Evolutionary conservation across 2,113 vertebrate genomes (phyloP).

Genomic region (mouse (Mus musculus)): GRCm39 chr13:113890501-113891000

Average conservation of each 20-base stretch:
- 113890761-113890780: constrained; percentile 1
- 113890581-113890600: not conserved
- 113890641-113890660: too few relatives aligned
- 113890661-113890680: not conserved
- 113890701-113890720: not conserved
- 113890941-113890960: not conserved
- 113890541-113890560: constrained; percentile 29
- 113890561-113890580: constrained; percentile 23
- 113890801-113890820: not conserved
- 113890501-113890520: not conserved
- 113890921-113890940: not conserved
- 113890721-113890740: constrained; percentile 16
- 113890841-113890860: not conserved
- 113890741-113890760: not conserved
- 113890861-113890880: not conserved
- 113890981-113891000: not conserved
- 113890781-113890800: not conserved
- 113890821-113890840: not conserved
- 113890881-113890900: not conserved
- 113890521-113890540: not conserved
- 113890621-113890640: too few relatives aligned
- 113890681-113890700: not conserved
- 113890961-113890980: not conserved
- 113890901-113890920: not conserved
- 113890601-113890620: not conserved